Conservation (phyloP, 2,113 vertebrate genomes). For the Solea senegalensis region DNA sequence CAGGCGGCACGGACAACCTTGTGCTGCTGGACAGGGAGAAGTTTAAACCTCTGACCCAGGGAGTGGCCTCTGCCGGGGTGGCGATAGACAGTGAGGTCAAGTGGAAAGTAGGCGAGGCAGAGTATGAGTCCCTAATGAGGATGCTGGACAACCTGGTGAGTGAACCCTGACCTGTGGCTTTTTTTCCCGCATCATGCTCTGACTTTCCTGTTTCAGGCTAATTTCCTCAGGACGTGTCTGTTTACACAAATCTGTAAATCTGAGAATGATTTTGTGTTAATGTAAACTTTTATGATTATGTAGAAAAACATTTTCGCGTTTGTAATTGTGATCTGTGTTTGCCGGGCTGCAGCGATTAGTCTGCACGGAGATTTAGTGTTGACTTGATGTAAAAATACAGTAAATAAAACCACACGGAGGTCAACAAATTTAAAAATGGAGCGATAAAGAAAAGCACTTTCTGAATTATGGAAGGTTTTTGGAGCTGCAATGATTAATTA, state of each 20-base stretch:
- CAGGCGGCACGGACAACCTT: slow-evolving; percentile 88
- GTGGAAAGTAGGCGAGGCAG: slow-evolving; percentile 93
- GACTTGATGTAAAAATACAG: no score
- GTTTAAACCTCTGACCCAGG: slow-evolving; percentile 85
- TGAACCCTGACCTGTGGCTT: slow-evolving; percentile 58
- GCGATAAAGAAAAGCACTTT: no score
- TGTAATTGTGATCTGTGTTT: no score
- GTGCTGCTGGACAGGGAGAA: slow-evolving; percentile 89
- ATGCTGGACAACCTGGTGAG: slow-evolving; percentile 98
- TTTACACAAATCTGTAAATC: slow-evolving; percentile 28
- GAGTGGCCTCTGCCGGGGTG: slow-evolving; percentile 80
- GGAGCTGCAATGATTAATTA: no score
- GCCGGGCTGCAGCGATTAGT: no score
- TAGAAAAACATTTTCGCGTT: no score
- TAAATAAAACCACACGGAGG: no score
- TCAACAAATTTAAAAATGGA: no score
- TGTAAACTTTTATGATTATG: not conserved
- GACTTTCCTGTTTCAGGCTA: slow-evolving; percentile 53
- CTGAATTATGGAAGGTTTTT: no score
- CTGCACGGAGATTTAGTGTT: no score
- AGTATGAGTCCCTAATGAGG: slow-evolving; percentile 96
- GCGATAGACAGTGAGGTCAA: slow-evolving; percentile 87
- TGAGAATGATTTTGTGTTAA: slow-evolving; percentile 4
- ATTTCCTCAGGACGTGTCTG: slow-evolving; percentile 54
- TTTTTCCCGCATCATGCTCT: slow-evolving; percentile 37